Evolutionary conservation across 2,888 invertebrate genomes (phyloP).

Genomic region (Andrena marginata): DNA sequence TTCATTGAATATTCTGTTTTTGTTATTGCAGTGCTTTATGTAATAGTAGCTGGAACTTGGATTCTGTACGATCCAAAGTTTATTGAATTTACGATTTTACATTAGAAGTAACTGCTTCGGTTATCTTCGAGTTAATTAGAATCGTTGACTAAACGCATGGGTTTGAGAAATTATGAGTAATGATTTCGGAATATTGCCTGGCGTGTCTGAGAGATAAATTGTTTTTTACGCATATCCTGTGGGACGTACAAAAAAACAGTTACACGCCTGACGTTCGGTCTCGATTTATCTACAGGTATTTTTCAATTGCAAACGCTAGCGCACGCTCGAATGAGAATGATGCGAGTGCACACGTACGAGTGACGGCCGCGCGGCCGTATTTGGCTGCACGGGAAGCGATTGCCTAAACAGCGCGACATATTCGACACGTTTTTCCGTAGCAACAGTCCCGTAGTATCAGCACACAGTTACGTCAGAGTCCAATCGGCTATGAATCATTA

Average conservation of each 20-base stretch:
- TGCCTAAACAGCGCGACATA: constrained; percentile 51
- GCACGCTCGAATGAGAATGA: constrained; percentile 38
- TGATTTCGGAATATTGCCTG: not conserved
- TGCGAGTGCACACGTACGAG: constrained; percentile 11
- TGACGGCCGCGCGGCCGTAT: constrained; percentile 50
- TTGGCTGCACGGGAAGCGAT: constrained; percentile 61
- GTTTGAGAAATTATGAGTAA: not conserved
- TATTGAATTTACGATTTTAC: too few relatives aligned
- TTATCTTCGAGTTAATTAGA: too few relatives aligned
- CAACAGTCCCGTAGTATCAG: constrained; percentile 36
- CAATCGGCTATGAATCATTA: constrained; percentile 75
- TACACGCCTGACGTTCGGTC: not conserved
- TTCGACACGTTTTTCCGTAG: constrained; percentile 54
- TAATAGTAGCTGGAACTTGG: too few relatives aligned
- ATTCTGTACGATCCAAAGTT: too few relatives aligned
- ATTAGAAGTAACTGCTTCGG: too few relatives aligned
- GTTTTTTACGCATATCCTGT: not conserved
- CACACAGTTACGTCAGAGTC: constrained; percentile 67
- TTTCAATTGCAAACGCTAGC: constrained; percentile 11
- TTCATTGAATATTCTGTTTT: too few relatives aligned
- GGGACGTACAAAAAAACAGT: not conserved
- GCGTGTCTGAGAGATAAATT: constrained; percentile 2
- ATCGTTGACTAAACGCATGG: too few relatives aligned
- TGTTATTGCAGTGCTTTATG: too few relatives aligned
- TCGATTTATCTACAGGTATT: constrained; percentile 31